Evolutionary conservation across 2,888 invertebrate genomes (phyloP).

Genomic region (Ochropacha duplaris): DNA sequence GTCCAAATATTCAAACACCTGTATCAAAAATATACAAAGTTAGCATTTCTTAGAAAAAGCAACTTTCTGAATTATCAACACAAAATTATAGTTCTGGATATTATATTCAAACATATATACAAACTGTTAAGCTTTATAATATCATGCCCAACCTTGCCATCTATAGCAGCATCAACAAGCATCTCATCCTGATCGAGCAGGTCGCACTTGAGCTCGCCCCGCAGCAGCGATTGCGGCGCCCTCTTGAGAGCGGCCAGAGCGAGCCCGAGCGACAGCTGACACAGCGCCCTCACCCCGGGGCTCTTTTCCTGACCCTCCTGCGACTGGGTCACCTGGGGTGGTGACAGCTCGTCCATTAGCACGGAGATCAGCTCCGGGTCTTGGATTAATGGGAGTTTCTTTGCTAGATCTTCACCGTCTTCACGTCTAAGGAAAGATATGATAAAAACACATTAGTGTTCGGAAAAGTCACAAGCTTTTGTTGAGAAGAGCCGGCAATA

Average conservation of each 20-base stretch:
- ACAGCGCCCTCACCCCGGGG: constrained; percentile 56
- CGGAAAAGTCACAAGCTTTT: too few relatives aligned
- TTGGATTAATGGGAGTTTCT: constrained; percentile 85
- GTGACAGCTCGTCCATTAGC: constrained; percentile 76
- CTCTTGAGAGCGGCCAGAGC: constrained; percentile 69
- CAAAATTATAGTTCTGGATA: too few relatives aligned
- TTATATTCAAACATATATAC: too few relatives aligned
- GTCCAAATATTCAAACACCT: constrained; percentile 91
- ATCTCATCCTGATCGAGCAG: constrained; percentile 90
- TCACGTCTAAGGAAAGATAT: constrained; percentile 78
- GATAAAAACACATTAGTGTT: background rate
- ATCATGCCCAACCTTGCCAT: constrained; percentile 74
- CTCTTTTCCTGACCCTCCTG: constrained; percentile 20
- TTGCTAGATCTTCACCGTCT: constrained; percentile 88
- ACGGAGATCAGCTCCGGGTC: constrained; percentile 83
- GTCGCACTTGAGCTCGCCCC: constrained; percentile 43
- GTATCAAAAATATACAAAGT: too few relatives aligned
- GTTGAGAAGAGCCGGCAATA: too few relatives aligned
- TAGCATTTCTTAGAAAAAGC: too few relatives aligned
- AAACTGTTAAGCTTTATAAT: too few relatives aligned
- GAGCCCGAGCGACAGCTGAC: constrained; percentile 62
- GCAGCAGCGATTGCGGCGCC: constrained; percentile 64
- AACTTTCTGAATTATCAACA: too few relatives aligned
- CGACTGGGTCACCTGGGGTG: constrained; percentile 32
- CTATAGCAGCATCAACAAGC: constrained; percentile 90